These are phyloP conservation scores for Alouatta palliata DNA, from an alignment of 2,113 vertebrate genomes.

Conservation along the genomic window DNA sequence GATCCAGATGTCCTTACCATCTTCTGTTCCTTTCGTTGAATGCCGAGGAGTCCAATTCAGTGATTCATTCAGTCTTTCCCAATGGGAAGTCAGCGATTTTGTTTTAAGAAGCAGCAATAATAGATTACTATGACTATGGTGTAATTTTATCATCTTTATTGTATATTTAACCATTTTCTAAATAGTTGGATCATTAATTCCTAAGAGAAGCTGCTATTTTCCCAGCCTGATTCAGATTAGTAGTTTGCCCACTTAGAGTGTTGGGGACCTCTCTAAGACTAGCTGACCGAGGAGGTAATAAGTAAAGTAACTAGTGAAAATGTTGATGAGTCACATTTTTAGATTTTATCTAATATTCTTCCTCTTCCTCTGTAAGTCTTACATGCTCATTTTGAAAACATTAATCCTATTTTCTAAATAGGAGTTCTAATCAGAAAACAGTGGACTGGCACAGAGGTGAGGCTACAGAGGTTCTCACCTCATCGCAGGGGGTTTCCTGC, in stretches of 20 bases:
- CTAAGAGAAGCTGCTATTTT: neutral
- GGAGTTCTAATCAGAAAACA: slow-evolving; percentile 40
- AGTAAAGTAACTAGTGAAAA: neutral
- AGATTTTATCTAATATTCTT: slow-evolving; percentile 22
- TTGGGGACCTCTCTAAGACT: neutral
- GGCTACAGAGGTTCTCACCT: neutral
- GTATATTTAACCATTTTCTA: neutral
- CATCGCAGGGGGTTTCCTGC: slow-evolving; percentile 18
- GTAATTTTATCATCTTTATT: neutral
- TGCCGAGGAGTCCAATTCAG: neutral
- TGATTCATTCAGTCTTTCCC: neutral
- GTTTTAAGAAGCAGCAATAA: slow-evolving; percentile 11
- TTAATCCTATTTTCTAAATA: slow-evolving; percentile 51
- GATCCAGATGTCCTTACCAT: neutral
- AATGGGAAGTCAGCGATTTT: neutral
- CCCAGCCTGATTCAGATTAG: neutral
- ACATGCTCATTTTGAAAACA: slow-evolving; percentile 2
- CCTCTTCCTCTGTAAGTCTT: neutral
- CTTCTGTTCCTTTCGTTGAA: neutral
- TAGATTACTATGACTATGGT: neutral
- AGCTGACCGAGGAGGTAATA: neutral
- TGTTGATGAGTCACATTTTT: neutral
- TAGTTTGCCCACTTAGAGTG: neutral
- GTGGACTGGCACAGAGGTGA: slow-evolving; percentile 24
- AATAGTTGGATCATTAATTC: neutral